Base-by-base conservation (phyloP, 2,888 invertebrate species). In the Drosophila kanekoi region DNA sequence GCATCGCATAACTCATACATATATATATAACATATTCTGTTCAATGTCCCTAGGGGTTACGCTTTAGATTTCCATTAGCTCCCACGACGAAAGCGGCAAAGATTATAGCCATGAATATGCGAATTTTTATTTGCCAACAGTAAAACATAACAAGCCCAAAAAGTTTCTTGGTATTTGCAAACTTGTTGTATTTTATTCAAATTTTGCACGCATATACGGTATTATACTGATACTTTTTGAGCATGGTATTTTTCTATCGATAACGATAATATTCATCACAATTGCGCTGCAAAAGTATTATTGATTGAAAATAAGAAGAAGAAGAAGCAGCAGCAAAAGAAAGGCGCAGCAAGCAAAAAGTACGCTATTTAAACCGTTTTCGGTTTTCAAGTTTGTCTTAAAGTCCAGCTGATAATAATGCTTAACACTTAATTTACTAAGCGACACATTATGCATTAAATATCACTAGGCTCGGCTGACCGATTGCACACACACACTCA, bases 331-430 rank as follows among this genome's bases (percentile, higher is more conserved):
- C 61, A 76, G 80, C 72, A 61, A 81, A 87, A 84, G 81, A 87
- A 76, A 87, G 85, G 87, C 82, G 81, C 81, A 83, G 87, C 87
- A 52, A 52, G 51, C 57, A 54, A 71, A 77, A 74, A 78, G 40
- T 66, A 68, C 63, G 41, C 51, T 63, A 58, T 78, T 76, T 58
- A 72, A 87, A 81, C 56, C 43, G 23, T 38, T 67, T 61, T 69
- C 41, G 14, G 13, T 43, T 23, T 35, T 53, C 40, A 62, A 64
- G 40, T 58, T 68, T 64, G 38, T 53, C 35, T 51, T 14, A 43
- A 49, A 53, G 11, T 47, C 16, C 44, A 43, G 20, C 4, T 43
- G 8, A 47, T 51, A 38, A 52, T 61, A 8, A 44, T 41, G 11
- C 61, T 44, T 49, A 5, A n/a, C 18, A 49, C 23, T 16, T 28